These are phyloP conservation scores for Pocillopora grandis DNA, from an alignment of 92 coral and sea anemone genomes.

Conservation along the genomic window DNA sequence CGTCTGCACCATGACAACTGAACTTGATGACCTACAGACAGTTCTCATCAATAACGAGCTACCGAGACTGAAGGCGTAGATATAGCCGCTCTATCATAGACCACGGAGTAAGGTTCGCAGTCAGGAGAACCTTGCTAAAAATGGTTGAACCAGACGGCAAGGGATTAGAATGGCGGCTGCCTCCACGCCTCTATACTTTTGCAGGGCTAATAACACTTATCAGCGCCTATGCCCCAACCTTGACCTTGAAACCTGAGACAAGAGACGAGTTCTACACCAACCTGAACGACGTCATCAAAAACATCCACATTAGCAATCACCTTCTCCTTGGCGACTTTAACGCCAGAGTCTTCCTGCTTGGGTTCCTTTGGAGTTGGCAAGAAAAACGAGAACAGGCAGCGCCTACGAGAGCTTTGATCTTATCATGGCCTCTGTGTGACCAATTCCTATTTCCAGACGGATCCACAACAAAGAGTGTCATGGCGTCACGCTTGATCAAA, in stretches of 20 bases:
- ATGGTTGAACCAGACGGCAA: background rate
- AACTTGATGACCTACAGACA: constrained; percentile 26
- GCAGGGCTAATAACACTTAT: constrained; percentile 12
- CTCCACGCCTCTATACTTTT: constrained; percentile 26
- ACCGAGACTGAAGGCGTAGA: constrained; percentile 20
- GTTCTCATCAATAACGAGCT: constrained; percentile 4
- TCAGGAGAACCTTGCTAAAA: constrained; percentile 25
- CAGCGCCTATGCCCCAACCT: constrained; percentile 31
- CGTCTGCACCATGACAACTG: constrained; percentile 28
- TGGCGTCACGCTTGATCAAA: too few relatives aligned
- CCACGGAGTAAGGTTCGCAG: constrained; percentile 22
- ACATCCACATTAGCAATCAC: constrained; percentile 11
- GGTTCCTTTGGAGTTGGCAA: too few relatives aligned
- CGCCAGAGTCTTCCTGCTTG: too few relatives aligned
- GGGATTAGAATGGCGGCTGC: constrained; percentile 19
- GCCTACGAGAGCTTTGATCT: too few relatives aligned
- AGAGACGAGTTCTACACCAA: constrained; percentile 29
- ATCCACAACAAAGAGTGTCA: too few relatives aligned
- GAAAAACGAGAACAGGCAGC: too few relatives aligned
- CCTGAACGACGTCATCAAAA: constrained; percentile 1
- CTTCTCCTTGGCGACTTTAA: constrained; percentile 48
- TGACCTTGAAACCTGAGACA: constrained; percentile 20
- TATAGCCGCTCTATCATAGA: constrained; percentile 29
- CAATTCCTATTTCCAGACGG: too few relatives aligned
- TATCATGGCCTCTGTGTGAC: too few relatives aligned